Evolutionary conservation across 1,140 invertebrate species (phyloP), one percentile per base, ranked within the genome.

Genomic region (Drosophila nikananu): DNA sequence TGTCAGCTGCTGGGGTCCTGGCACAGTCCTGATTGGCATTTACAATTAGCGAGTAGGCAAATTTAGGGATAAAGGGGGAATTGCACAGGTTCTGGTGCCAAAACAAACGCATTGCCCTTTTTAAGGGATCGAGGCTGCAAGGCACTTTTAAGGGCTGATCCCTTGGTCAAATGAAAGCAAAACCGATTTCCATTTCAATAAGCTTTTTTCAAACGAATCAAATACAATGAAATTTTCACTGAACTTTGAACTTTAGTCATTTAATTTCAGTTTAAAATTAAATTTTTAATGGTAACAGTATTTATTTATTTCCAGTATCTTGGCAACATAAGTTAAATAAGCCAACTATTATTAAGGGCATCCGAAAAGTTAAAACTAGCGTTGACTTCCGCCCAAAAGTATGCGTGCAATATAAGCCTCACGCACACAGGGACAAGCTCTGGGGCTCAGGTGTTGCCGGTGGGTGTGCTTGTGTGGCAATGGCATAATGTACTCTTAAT

Each of bases 11-110:
- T 49, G 35, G 55, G 52, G 75, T 57, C 59, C 59, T 68, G 64
- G 66, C 65, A 71, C 61, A 63, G 49, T 76, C 80, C 84, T 91
- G 90, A 92, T 92, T 92, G 90, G 80, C 90, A 91, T 92, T 92
- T 86, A 90, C 86, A 92, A 92, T 92, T 92, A 92, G 90, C 77
- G 82, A 81, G 75, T 79, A 83, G 76, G 90, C 83, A 91, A 92
- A 92, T 70, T 91, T 51, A 67, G 39, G 76, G 49, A 27, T 30
- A n/a, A 23, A 57, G 37, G 37, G 23, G 39, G 46, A 37, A 75
- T 48, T 44, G 23, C 13, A 25, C 46, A 86, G 75, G 65, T 79
- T 52, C 64, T 67, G 66, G 81, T 63, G 78, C 39, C 27, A 55
- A 55, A 39, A 68, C 44, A 71, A 68, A 68, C 25, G 3, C 23